A percentile compares a stretch with the other conserved stretches of the same genome.
These are phyloP conservation scores for Thamnaconus septentrionalis DNA, from an alignment of 2,113 vertebrate genomes.

Conservation along the genomic window DNA sequence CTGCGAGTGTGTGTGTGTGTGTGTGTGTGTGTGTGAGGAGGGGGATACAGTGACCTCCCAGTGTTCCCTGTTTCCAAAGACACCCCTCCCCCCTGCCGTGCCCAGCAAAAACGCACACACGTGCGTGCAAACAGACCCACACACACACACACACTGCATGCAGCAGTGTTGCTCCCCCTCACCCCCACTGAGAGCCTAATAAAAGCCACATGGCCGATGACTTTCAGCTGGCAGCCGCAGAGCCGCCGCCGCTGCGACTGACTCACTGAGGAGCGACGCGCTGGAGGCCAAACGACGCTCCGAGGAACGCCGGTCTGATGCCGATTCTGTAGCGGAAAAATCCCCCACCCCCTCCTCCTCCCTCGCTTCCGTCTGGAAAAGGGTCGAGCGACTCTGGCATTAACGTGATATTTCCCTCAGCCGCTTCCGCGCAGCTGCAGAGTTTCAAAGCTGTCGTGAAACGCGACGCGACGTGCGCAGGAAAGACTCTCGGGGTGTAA, in stretches of 20 bases:
- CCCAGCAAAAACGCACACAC: constrained; percentile 25
- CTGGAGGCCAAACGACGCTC: constrained; percentile 47
- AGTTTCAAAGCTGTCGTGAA: too few species aligned
- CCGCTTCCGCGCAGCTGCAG: too few species aligned
- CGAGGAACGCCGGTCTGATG: constrained; percentile 22
- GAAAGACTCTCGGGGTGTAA: too few species aligned
- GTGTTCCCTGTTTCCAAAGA: constrained; percentile 49
- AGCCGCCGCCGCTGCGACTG: constrained; percentile 33
- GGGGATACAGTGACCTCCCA: constrained; percentile 49
- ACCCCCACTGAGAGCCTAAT: constrained; percentile 66
- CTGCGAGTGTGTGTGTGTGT: background rate
- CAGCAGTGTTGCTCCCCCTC: constrained; percentile 36
- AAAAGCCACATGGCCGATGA: constrained; percentile 74
- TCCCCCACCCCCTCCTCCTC: too few species aligned
- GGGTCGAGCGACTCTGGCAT: too few species aligned
- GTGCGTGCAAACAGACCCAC: constrained; percentile 32
- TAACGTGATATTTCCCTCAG: too few species aligned
- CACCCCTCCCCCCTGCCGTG: constrained; percentile 58
- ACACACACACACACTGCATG: constrained; percentile 13
- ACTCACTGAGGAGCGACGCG: constrained; percentile 39
- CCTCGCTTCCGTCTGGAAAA: too few species aligned
- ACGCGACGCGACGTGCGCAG: too few species aligned
- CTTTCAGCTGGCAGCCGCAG: constrained; percentile 65
- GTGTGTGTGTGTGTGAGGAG: constrained; percentile 2
- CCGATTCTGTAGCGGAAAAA: too few species aligned